Percentiles rank a stretch among this genome's conserved stretches.
Evolutionary conservation across 53 echinoderm and acorn worm species (phyloP).

Genomic region (Stichopus horrens): DNA sequence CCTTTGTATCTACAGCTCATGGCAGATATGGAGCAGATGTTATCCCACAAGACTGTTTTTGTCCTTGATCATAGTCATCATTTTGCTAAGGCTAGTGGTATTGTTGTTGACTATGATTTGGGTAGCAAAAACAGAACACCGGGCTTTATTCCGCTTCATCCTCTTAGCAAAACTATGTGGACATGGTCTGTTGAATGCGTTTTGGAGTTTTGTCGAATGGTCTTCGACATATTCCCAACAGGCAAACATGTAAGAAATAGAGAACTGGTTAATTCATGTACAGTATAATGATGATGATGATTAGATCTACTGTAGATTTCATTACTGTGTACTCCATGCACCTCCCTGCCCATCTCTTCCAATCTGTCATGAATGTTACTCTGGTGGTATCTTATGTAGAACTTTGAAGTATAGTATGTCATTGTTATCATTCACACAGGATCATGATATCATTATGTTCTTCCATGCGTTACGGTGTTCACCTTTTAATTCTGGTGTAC

Average conservation of each 20-base stretch:
- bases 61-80: constrained; percentile 82
- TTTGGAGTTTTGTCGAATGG: constrained; percentile 88
- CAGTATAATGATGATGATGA: too few relatives aligned
- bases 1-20: neutral
- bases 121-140: constrained; percentile 81
- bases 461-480: too few relatives aligned
- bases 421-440: too few relatives aligned
- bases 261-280: neutral
- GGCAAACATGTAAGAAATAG: constrained; percentile 75
- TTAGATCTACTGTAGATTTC: too few relatives aligned
- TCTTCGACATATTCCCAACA: constrained; percentile 84
- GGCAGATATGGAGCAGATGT: neutral
- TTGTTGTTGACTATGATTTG: constrained; percentile 85
- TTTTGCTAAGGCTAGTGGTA: constrained; percentile 83
- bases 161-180: constrained; percentile 87
- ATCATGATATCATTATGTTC: too few relatives aligned
- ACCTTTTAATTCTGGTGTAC: too few relatives aligned
- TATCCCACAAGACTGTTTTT: constrained; percentile 73
- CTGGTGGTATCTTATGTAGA: too few relatives aligned
- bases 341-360: too few relatives aligned
- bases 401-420: too few relatives aligned
- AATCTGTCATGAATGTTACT: too few relatives aligned
- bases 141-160: constrained; percentile 85
- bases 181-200: constrained; percentile 85
- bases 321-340: too few relatives aligned